These are phyloP conservation scores for Microplitis mediator DNA, from an alignment of 1,140 invertebrate genomes.

Conservation along the genomic window DNA sequence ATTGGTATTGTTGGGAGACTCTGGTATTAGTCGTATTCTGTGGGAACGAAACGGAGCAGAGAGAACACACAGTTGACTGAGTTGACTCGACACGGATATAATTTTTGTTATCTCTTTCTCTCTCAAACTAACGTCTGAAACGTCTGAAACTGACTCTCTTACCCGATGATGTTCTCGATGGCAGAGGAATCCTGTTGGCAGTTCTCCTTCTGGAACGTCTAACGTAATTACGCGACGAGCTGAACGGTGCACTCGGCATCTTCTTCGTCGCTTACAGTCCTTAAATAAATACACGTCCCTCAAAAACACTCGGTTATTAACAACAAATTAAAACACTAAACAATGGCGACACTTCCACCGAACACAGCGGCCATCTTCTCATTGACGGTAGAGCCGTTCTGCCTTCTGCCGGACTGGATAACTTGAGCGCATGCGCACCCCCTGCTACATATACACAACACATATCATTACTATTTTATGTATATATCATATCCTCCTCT, in stretches of 20 bases:
- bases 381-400: slow-evolving; percentile 42
- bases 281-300: slow-evolving; percentile 28
- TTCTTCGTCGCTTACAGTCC: slow-evolving; percentile 52
- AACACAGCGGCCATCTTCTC: slow-evolving; percentile 59
- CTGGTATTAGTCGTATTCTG: too few species aligned
- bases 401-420: slow-evolving; percentile 30
- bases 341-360: slow-evolving; percentile 60
- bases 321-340: slow-evolving; percentile 53
- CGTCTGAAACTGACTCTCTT: slow-evolving; percentile 46
- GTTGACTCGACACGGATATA: slow-evolving; percentile 12
- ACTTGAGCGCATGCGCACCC: slow-evolving; percentile 42
- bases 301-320: slow-evolving; percentile 16
- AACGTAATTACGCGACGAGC: slow-evolving; percentile 84
- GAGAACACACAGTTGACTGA: slow-evolving; percentile 16
- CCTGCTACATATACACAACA: background rate
- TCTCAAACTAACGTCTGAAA: too few species aligned
- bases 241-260: slow-evolving; percentile 90
- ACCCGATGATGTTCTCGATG: slow-evolving; percentile 76
- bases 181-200: slow-evolving; percentile 80
- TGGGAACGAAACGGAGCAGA: background rate
- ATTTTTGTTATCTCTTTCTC: background rate
- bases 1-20: too few species aligned
- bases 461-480: background rate
- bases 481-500: background rate
- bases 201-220: slow-evolving; percentile 84